Evolutionary conservation across 2,797 vertebrate genomes (phyloP), one percentile per base, ranked within the genome.

Genomic region (Thalassophryne amazonica): DNA sequence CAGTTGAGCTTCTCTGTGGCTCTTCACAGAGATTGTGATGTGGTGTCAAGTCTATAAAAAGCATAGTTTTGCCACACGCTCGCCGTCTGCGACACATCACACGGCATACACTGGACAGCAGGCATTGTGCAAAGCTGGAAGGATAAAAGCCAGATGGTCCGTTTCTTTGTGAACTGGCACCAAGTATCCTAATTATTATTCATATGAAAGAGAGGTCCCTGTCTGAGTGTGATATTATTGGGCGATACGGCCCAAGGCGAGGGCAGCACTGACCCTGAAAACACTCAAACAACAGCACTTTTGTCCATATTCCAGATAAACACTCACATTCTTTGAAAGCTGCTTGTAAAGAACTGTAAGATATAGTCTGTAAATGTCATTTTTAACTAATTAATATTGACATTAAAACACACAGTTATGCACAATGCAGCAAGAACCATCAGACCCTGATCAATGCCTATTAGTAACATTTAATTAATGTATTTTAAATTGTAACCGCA

Each of bases 161-260:
- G n/a, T 46, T 62, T 78, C 69, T 84, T 70, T 77, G 73, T 73
- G 49, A 60, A 51, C 48, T 71, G 65, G 60, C 70, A 20, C 42
- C 32, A 48, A 69, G 49, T 64, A 67, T 60, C 47, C 72, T 81
- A 74, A 85, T 86, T 80, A 80, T 85, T 80, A 85, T 87, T 81
- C 57, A 29, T 76, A 59, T 57, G 59, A 78, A n/a, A 63, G 60
- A 76, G 64, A 72, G 60, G 58, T 62, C 67, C 12, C 60, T 73
- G 69, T 81, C 76, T 73, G 69, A 80, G 69, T 30, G 38, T 17
- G 56, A 59, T 55, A 66, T 54, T 56, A 2, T 20, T 60, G 69
- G 73, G 69, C 63, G 65, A 69, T 49, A 45, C 54, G 46, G 74
- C 81, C 74, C 2, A 20, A 73, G 80, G 84, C 79, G 0, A 68